phyloP scores from a whole-genome alignment of 2,113 vertebrate genomes.

The Odontesthes bonariensis region DNA sequence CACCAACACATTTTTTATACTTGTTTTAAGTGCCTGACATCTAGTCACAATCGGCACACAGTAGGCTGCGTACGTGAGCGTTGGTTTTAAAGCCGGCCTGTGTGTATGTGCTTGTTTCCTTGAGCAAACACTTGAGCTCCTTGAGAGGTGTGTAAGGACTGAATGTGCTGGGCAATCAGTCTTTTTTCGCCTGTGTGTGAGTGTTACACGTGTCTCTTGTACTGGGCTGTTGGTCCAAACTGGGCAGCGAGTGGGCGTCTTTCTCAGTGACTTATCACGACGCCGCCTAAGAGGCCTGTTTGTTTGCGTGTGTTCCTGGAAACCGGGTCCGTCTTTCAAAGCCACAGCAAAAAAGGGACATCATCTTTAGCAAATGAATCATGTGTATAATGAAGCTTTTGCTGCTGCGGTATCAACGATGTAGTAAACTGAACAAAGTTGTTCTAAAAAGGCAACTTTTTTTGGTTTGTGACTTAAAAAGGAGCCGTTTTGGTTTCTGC shows the following conservation, averaged over 20 bases:
- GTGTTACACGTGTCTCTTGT: slow-evolving; percentile 22
- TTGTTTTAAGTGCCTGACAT: slow-evolving; percentile 41
- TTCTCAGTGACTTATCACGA: slow-evolving; percentile 64
- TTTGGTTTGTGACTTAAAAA: too few relatives aligned
- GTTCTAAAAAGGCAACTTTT: too few relatives aligned
- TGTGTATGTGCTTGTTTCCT: slow-evolving; percentile 6
- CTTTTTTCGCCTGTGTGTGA: not conserved
- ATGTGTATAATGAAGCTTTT: too few relatives aligned
- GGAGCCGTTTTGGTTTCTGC: too few relatives aligned
- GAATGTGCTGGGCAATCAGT: slow-evolving; percentile 22
- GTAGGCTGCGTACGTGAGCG: slow-evolving; percentile 18
- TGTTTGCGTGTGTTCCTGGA: slow-evolving; percentile 16
- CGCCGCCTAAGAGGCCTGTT: slow-evolving; percentile 29
- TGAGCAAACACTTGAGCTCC: slow-evolving; percentile 18
- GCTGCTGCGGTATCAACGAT: too few relatives aligned
- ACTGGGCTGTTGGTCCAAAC: slow-evolving; percentile 7
- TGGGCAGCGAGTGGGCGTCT: slow-evolving; percentile 44
- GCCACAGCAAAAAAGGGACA: slow-evolving; percentile 2
- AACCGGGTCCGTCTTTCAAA: not conserved
- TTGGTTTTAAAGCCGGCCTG: not conserved
- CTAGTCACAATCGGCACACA: slow-evolving; percentile 32
- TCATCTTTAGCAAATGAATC: not conserved
- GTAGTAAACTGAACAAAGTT: too few relatives aligned
- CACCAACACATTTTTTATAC: slow-evolving; percentile 44
- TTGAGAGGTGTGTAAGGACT: slow-evolving; percentile 4